Evolutionary conservation across 2,797 vertebrate genomes (phyloP).

Genomic region (Phylloscopus collybita): DNA sequence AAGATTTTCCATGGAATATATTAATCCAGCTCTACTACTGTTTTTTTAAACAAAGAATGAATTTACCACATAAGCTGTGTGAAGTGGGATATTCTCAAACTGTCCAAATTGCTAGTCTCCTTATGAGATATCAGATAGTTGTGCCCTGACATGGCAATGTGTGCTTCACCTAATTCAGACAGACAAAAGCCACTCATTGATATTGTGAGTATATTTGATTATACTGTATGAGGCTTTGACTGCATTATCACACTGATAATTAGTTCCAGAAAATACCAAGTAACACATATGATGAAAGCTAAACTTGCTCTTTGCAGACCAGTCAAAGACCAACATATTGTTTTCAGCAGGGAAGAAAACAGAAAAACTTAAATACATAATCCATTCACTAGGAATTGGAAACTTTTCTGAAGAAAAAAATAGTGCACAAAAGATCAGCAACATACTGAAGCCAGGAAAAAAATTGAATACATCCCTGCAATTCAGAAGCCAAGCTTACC

Average conservation of each 20-base stretch:
- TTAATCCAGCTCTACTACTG: background rate
- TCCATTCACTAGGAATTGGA: background rate
- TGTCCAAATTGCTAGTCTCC: background rate
- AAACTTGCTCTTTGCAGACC: background rate
- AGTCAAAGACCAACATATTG: background rate
- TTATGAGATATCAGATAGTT: background rate
- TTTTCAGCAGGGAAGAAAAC: background rate
- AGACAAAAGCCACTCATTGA: background rate
- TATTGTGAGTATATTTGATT: background rate
- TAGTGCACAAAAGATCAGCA: background rate
- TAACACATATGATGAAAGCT: background rate
- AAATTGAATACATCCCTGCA: conserved; percentile 46
- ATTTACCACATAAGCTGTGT: background rate
- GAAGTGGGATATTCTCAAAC: background rate
- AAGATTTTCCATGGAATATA: conserved; percentile 70
- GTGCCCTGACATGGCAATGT: background rate
- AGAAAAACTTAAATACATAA: background rate
- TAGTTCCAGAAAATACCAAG: background rate
- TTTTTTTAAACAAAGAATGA: background rate
- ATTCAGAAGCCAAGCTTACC: conserved; percentile 19
- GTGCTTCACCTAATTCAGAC: background rate
- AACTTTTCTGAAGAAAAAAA: conserved; percentile 29
- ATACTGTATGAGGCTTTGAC: background rate
- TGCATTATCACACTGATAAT: background rate
- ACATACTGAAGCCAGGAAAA: conserved; percentile 30